Percentiles rank a stretch among this genome's conserved stretches.
Conservation (phyloP, 1,140 invertebrate genomes). For the Nautilus pompilius region DNA sequence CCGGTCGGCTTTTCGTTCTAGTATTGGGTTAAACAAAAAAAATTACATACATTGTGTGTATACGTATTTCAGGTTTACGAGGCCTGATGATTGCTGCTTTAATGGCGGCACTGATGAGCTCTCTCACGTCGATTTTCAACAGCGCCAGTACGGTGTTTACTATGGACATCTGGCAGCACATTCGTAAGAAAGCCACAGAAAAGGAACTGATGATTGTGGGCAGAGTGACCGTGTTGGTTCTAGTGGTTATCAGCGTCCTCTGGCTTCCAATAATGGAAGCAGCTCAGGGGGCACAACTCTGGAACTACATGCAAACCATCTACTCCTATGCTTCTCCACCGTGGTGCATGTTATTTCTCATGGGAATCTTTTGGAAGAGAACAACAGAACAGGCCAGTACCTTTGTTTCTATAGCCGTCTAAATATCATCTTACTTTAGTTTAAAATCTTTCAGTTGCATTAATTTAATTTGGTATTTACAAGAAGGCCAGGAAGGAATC, state of each 20-base stretch:
- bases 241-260: conserved; percentile 58
- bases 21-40: neutral
- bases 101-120: conserved; percentile 60
- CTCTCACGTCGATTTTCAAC: conserved; percentile 62
- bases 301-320: conserved; percentile 60
- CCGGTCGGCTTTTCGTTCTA: neutral
- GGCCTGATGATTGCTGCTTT: conserved; percentile 61
- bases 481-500: too few relatives aligned
- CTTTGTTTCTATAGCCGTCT: too few relatives aligned
- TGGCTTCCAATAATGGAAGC: conserved; percentile 61
- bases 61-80: conserved; percentile 35
- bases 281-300: conserved; percentile 57
- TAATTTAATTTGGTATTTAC: too few relatives aligned
- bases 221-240: conserved; percentile 55
- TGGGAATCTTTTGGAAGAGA: conserved; percentile 58
- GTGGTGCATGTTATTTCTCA: conserved; percentile 57
- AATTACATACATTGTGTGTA: neutral
- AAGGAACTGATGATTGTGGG: conserved; percentile 59
- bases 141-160: conserved; percentile 62
- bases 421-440: too few relatives aligned
- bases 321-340: conserved; percentile 59
- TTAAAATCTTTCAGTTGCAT: too few relatives aligned
- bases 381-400: conserved; percentile 59
- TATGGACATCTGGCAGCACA: conserved; percentile 58
- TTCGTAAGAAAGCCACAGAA: conserved; percentile 54